Conservation (phyloP, 2,797 vertebrate genomes). For the Gallinago stenura region DNA sequence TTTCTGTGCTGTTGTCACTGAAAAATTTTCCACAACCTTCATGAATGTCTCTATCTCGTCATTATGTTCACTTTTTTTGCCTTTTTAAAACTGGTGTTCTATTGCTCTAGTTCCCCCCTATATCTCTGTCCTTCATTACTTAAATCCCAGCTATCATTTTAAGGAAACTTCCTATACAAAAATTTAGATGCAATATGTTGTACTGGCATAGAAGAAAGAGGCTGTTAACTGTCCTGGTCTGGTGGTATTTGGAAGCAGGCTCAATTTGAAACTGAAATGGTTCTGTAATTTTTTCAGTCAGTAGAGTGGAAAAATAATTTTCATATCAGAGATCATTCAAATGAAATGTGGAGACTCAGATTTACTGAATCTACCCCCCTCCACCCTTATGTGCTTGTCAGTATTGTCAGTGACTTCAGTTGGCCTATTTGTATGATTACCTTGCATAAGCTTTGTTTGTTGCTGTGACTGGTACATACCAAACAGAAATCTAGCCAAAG, state of each 20-base stretch:
- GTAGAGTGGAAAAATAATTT: not conserved
- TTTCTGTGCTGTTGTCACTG: not conserved
- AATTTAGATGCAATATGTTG: not conserved
- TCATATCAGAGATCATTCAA: not conserved
- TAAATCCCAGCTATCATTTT: not conserved
- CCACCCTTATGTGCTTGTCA: not conserved
- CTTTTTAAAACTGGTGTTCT: not conserved
- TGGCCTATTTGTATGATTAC: not conserved
- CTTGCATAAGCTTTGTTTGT: not conserved
- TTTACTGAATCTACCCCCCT: not conserved
- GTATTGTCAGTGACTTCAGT: not conserved
- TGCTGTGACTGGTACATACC: not conserved
- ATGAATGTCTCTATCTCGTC: not conserved
- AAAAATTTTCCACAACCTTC: not conserved
- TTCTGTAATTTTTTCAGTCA: constrained; percentile 20
- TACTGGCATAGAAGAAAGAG: not conserved
- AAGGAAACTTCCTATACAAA: not conserved
- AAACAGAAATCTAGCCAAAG: not conserved
- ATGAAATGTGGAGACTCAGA: not conserved
- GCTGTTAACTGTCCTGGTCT: not conserved
- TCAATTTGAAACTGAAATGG: not conserved
- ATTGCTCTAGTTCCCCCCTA: not conserved
- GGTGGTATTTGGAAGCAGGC: not conserved
- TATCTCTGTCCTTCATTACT: not conserved
- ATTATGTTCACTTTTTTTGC: not conserved